Conservation (phyloP, 2,888 invertebrate species). For the Strigamia maritima region DNA sequence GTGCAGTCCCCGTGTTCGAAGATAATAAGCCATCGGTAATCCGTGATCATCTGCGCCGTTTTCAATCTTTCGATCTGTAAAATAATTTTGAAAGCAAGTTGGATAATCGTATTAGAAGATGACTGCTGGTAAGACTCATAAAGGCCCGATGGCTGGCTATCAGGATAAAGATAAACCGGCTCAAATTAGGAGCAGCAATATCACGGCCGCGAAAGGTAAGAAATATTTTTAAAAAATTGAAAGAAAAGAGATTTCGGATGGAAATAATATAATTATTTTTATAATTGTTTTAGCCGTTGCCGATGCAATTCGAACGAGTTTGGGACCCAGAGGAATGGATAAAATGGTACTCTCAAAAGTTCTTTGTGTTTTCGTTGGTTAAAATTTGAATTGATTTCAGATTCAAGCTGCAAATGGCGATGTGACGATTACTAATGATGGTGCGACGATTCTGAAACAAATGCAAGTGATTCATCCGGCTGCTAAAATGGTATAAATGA, state of each 20-base stretch:
- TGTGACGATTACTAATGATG: constrained; percentile 99
- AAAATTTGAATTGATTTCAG: constrained; percentile 55
- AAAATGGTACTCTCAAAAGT: constrained; percentile 74
- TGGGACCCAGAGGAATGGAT: constrained; percentile 99
- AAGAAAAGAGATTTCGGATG: neutral
- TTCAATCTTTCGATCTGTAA: too few species aligned
- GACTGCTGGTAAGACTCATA: neutral
- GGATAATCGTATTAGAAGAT: neutral
- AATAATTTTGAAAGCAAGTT: too few species aligned
- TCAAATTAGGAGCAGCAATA: constrained; percentile 91
- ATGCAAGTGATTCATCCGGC: constrained; percentile 98
- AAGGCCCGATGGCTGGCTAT: constrained; percentile 45
- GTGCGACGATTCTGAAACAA: constrained; percentile 97
- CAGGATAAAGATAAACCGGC: constrained; percentile 72
- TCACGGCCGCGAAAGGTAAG: constrained; percentile 94
- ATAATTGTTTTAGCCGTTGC: constrained; percentile 73
- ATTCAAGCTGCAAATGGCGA: constrained; percentile 96
- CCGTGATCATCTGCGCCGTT: too few species aligned
- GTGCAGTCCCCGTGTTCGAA: too few species aligned
- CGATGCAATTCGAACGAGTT: constrained; percentile 96
- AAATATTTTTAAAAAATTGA: neutral
- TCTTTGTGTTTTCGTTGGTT: neutral
- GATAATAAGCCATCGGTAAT: too few species aligned
- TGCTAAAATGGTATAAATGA: constrained; percentile 83
- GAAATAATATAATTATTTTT: neutral